phyloP scores from a whole-genome alignment of 1,140 invertebrate species.

The Microplitis mediator region DNA sequence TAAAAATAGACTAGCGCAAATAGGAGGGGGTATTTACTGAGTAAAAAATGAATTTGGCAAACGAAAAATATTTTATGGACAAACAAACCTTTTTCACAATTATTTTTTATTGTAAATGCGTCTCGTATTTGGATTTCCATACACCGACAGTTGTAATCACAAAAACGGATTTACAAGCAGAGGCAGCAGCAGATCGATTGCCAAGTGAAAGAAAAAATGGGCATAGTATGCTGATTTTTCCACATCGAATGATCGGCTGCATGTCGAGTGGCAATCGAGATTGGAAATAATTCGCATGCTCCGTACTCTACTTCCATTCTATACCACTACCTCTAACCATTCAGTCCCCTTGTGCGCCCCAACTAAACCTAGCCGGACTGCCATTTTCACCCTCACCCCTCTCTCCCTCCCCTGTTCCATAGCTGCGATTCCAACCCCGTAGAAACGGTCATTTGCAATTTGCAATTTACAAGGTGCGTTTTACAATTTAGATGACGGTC shows the following conservation, averaged over 20 bases:
- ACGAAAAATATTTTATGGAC: too few relatives aligned
- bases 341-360: too few relatives aligned
- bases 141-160: not conserved
- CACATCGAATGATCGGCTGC: not conserved
- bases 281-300: constrained; percentile 6
- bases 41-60: too few relatives aligned
- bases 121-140: not conserved
- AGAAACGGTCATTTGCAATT: constrained; percentile 47
- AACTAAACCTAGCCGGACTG: too few relatives aligned
- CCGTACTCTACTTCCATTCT: not conserved
- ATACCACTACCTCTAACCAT: not conserved
- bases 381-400: too few relatives aligned
- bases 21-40: too few relatives aligned
- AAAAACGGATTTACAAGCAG: not conserved
- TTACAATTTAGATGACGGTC: constrained; percentile 54
- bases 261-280: constrained; percentile 6
- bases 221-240: not conserved
- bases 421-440: constrained; percentile 3
- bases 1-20: too few relatives aligned
- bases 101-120: not conserved
- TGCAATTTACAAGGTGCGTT: constrained; percentile 46
- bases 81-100: not conserved
- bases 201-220: constrained; percentile 3
- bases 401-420: too few relatives aligned
- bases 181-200: not conserved